These are phyloP conservation scores for Cataglyphis livida DNA, from an alignment of 2,888 invertebrate species.

Conservation along the genomic window DNA sequence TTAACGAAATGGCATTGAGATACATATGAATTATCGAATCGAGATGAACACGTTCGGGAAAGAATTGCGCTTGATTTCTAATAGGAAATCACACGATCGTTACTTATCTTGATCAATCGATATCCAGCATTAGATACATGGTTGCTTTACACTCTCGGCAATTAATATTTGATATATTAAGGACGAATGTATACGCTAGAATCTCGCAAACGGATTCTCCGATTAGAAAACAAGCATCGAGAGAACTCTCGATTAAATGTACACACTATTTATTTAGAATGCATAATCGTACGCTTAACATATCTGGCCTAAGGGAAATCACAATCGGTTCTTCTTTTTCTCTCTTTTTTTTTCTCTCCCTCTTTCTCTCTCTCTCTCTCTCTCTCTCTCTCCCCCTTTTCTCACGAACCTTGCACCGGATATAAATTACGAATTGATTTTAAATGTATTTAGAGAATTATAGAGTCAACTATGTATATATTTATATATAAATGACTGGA, in stretches of 20 bases:
- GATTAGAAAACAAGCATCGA: constrained; percentile 52
- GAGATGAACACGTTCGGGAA: constrained; percentile 43
- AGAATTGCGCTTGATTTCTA: constrained; percentile 50
- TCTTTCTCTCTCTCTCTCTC: background rate
- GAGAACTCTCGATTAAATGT: constrained; percentile 76
- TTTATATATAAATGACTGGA: constrained; percentile 77
- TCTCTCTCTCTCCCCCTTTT: background rate
- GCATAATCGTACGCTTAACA: constrained; percentile 84
- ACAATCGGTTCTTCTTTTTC: constrained; percentile 76
- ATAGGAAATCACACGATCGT: constrained; percentile 24
- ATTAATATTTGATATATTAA: background rate
- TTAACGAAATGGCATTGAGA: constrained; percentile 10
- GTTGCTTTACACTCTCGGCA: background rate
- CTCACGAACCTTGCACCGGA: constrained; percentile 78
- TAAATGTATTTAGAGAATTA: constrained; percentile 78
- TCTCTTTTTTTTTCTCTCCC: constrained; percentile 20
- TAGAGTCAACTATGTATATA: constrained; percentile 75
- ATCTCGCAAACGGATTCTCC: background rate
- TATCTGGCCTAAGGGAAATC: constrained; percentile 84
- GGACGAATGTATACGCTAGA: background rate
- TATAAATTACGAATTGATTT: constrained; percentile 79
- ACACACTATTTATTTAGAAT: constrained; percentile 85
- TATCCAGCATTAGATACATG: background rate
- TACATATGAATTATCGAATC: constrained; percentile 38
- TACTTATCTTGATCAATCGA: background rate